Evolutionary conservation across 2,113 vertebrate species (phyloP).

Genomic region (Laterallus jamaicensis): DNA sequence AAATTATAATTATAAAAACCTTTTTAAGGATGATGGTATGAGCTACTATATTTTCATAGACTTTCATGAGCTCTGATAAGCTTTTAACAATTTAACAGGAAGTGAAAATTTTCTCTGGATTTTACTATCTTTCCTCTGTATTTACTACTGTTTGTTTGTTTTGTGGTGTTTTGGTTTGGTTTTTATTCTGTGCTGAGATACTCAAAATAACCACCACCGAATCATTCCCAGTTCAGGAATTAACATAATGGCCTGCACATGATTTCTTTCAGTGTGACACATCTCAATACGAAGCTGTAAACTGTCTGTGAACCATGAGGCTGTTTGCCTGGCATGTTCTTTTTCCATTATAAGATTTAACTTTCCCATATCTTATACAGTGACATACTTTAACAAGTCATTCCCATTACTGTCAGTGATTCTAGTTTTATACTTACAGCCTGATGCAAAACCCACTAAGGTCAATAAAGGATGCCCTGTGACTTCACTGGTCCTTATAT

Average conservation of each 20-base stretch:
- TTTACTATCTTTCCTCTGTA: neutral
- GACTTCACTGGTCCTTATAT: neutral
- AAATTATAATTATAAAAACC: neutral
- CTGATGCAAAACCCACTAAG: neutral
- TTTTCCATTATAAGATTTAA: neutral
- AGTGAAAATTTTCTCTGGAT: neutral
- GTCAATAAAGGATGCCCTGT: neutral
- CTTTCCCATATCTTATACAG: neutral
- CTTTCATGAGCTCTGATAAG: neutral
- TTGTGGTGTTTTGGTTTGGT: neutral
- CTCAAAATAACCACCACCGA: too few relatives aligned
- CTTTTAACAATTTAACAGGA: neutral
- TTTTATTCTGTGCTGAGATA: neutral
- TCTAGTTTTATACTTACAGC: neutral
- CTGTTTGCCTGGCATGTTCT: neutral
- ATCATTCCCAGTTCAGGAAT: neutral
- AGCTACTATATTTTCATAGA: neutral
- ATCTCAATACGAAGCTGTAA: neutral
- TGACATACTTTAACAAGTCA: conserved; percentile 8
- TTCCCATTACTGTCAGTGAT: conserved; percentile 7
- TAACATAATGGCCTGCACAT: neutral
- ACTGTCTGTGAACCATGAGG: neutral
- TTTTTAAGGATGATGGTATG: neutral
- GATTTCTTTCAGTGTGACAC: neutral
- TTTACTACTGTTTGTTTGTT: neutral